Base-by-base conservation (phyloP, 2,113 vertebrate genomes). In the Antechinus flavipes region DNA sequence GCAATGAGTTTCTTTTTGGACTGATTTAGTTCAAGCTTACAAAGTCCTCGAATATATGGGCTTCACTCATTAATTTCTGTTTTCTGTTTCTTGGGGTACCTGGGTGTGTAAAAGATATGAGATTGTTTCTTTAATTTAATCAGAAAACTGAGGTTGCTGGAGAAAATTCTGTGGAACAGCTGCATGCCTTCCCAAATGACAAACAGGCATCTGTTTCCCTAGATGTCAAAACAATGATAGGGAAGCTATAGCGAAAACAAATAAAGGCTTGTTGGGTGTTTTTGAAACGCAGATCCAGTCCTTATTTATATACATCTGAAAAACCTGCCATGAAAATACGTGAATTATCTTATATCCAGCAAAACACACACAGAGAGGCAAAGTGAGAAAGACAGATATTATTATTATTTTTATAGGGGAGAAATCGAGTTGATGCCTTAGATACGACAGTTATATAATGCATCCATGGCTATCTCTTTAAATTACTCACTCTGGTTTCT, bases 171-270 rank as follows among this genome's bases (percentile, higher is more conserved):
- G 93, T 95, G 96, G 96, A 98, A 97, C 98, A 98, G 98, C 98
- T 98, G 98, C 95, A 97, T 96, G 91, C 94, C 95, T 98, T 98
- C 94, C 93, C 93, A 98, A 98, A 98, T 97, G 95, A 98, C 97
- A 98, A 98, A 95, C 96, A 95, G 76, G 89, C 97, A 97, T 98
- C 98, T 98, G 98, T 97, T 98, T 98, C 95, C 68, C 95, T 96
- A 98, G 98, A 98, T 98, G 98, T 98, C 97, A 97, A 98, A 99
- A 98, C 97, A 98, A 97, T 98, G 98, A 97, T 93, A 97, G 94
- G 93, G 96, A 98, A 98, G 90, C 96, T 97, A 93, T 89, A 97
- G 96, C 56, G 98, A 53, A 95, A 97, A 96, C 93, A 97, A 93
- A 91, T 95, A 91, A 90, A 93, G 58, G 55, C 93, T 92, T 92